Evolutionary conservation across 1,140 invertebrate genomes (phyloP).

Genomic region (Halesus radiatus): DNA sequence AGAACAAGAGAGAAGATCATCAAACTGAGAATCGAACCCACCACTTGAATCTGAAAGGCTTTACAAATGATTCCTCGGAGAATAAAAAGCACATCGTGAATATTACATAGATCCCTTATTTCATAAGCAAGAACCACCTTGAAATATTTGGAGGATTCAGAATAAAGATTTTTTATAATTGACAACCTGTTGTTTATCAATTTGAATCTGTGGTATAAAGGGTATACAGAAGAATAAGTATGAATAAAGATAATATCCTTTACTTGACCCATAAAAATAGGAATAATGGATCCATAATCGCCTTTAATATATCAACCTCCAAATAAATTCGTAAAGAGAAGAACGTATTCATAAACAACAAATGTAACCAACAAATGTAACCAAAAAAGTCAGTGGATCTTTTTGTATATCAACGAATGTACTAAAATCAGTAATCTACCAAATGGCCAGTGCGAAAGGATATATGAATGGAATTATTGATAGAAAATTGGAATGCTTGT

Average conservation of each 20-base stretch:
- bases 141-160: not conserved
- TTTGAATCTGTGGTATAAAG: not conserved
- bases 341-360: too few relatives aligned
- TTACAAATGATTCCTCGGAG: not conserved
- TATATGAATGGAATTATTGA: too few relatives aligned
- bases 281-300: too few relatives aligned
- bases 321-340: too few relatives aligned
- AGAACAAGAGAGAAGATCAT: not conserved
- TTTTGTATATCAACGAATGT: too few relatives aligned
- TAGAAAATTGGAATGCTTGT: too few relatives aligned
- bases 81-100: not conserved
- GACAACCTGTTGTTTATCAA: constrained; percentile 12
- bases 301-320: too few relatives aligned
- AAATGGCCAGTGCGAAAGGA: not conserved
- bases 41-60: not conserved
- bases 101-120: not conserved
- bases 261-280: too few relatives aligned
- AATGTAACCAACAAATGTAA: too few relatives aligned
- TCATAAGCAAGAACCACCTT: not conserved
- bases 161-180: not conserved
- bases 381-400: too few relatives aligned
- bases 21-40: not conserved
- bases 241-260: not conserved
- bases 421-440: too few relatives aligned
- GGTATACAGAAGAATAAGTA: not conserved